Base-by-base conservation (phyloP, 2,888 invertebrate genomes). In the Nomada ferruginata region DNA sequence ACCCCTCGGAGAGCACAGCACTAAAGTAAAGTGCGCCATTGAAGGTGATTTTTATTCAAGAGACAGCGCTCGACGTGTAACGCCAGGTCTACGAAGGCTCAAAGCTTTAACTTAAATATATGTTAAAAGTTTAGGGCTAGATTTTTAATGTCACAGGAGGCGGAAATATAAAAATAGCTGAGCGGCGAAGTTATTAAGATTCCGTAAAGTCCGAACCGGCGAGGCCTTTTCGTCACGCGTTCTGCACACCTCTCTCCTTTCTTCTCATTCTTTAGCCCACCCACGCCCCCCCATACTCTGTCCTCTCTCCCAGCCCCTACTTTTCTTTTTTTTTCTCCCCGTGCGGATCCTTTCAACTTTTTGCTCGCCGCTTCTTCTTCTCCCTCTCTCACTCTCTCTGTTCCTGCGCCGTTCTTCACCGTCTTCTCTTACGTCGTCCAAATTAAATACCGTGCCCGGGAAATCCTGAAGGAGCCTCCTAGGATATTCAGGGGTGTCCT, bases 11-110 rank as follows among this genome's bases (percentile, higher is more conserved):
- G 88, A 89, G 85, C 85, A 80, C 82, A 80, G 90, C 86, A 89
- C 90, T 91, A 90, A 91, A 91, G 91, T 90, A 92, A 92, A 92
- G 91, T 91, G 91, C 90, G 90, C 89, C 90, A 92, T 91, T 91
- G 91, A 93, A 90, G 92, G 91, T 92, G 91, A 93, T 93, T 93
- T 92, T 93, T 93, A 93, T 93, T 93, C 93, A 93, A 92, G 92
- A 92, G 92, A 93, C 92, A 91, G 87, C 91, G 90, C 89, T 89
- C 89, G 85, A 81, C 87, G 82, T 85, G 87, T 68, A 73, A 69
- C 64, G 78, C 57, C 53, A 69, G 72, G 82, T 71, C 69, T 72
- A 72, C 68, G 72, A 18, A 44, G 72, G 87, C 88, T 87, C 76
- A 82, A 87, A 91, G 91, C 91, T 92, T 92, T 90, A 93, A 92